Evolutionary conservation across 2,797 vertebrate genomes (phyloP), one percentile per base, ranked within the genome.

Genomic region (Muraenolepis orangiensis): DNA sequence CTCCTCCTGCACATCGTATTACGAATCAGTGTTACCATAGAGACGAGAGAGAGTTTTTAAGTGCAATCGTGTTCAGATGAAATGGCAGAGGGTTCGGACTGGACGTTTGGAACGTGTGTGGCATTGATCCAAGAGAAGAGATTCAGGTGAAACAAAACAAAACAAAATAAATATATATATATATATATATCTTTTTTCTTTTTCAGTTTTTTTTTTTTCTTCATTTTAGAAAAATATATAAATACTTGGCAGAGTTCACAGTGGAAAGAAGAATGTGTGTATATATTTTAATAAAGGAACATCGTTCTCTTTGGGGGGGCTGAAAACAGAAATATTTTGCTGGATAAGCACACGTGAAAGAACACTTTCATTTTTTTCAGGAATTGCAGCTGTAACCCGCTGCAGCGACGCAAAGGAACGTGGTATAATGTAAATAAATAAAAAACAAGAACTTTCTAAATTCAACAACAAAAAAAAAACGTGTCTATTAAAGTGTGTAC

Each of bases 41-140:
- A 34, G 8, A 84, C 85, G 85, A 91, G 87, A n/a, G n/a, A n/a
- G n/a, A n/a, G n/a, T n/a, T n/a, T 91, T 90, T 93, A 95, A 96
- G 95, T 96, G 95, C 91, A 96, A 95, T 96, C 95, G 94, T 95
- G 94, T 92, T 93, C 89, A 89, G 93, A 94, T n/a, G 92, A 94
- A 92, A 93, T 86, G 87, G 87, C 92, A 93, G 90, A 93, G n/a
- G n/a, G n/a, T 94, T 93, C 93, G 92, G 91, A 91, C 91, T 90
- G 81, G 89, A 88, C 91, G 88, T 91, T 86, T 64, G 57, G 57
- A 91, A 93, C 82, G 87, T 94, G 88, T 92, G 93, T 92, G 88
- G 88, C 94, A 87, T 89, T 93, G 92, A 91, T 95, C 95, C 94
- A 95, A 94, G 90, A 95, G n/a, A 34, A 91, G 93, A 96, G 93